Base-by-base conservation (phyloP, 2,113 vertebrate genomes). In the Tetraodon nigroviridis region DNA sequence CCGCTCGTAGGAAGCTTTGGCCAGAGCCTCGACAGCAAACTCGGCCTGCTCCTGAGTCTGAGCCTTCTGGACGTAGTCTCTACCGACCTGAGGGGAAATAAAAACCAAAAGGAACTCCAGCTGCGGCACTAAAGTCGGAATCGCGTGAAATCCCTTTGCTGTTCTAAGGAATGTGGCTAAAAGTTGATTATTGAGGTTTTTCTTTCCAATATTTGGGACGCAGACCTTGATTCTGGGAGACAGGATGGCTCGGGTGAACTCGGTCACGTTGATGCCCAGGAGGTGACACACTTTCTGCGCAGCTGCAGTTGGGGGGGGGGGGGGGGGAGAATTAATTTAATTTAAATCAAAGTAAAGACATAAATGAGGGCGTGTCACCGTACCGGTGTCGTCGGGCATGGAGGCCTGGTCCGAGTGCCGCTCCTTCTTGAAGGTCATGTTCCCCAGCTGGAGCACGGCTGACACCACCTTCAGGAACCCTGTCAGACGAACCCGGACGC, bases 31-130 rank as follows among this genome's bases (percentile, higher is more conserved):
- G 0, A 98, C 92, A 11, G 96, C 97, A 75, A 99, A 99, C 86
- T 99, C 97, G 0, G 97, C 97, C 93, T 98, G 97, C 66, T 99
- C 97, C 90, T 99, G 98, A 0, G 96, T 98, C 87, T 99, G 97
- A 1, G 97, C 96, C 87, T 99, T 99, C 90, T 98, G 96, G 55
- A 99, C 97, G 0, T 93, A 98, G 82, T 99, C 97, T 17, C 97
- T 87, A 3, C 96, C 96, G 69, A 99, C 86, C 86, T 87, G 61
- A 15, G 5, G 1, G 42, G 14, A n/a, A 5, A 24, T 53, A 3
- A 22, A 0, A 46, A 46, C 3, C 17, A 46, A 7, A 22, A 16
- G 24, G 5, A 6, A 22, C 24, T 15, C 50, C 6, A 27, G 16
- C 4, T 27, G 12, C 17, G 20, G 3, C 3, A 13, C 19, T 2